A percentile compares a stretch with the other conserved stretches of the same genome.
phyloP scores from a whole-genome alignment of 1,140 invertebrate species.

The Vanessa tameamea region DNA sequence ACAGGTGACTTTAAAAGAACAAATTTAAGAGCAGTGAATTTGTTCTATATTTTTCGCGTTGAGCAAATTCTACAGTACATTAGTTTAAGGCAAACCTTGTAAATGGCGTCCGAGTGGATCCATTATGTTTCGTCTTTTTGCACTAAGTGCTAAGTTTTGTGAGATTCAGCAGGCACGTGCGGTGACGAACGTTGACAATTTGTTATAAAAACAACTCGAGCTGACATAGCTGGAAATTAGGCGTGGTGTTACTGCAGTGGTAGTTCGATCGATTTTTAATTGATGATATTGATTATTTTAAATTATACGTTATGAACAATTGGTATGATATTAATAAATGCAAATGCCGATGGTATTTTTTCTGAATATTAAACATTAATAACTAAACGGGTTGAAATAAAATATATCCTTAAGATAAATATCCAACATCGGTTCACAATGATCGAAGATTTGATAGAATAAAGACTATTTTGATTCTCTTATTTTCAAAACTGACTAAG shows the following conservation, averaged over 20 bases:
- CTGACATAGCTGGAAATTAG: background rate
- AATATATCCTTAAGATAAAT: no score
- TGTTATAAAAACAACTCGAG: conserved; percentile 15
- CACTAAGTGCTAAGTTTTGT: conserved; percentile 42
- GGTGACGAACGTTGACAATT: conserved; percentile 29
- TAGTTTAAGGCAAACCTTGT: conserved; percentile 37
- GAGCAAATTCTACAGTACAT: conserved; percentile 26
- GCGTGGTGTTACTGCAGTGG: background rate
- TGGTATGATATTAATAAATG: no score
- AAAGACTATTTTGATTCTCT: no score
- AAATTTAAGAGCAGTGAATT: conserved; percentile 20
- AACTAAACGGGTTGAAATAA: no score
- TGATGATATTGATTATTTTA: no score
- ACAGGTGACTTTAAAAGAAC: background rate
- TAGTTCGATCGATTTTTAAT: background rate
- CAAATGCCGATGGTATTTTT: no score
- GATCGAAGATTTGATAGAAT: no score
- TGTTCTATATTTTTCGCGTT: conserved; percentile 17
- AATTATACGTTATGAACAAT: background rate
- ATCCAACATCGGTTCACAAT: no score
- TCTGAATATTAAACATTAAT: no score
- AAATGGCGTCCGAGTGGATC: conserved; percentile 38
- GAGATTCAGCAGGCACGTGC: conserved; percentile 32
- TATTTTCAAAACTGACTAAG: no score
- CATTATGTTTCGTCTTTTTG: conserved; percentile 40